Conservation (phyloP, 2,113 vertebrate genomes). For the Mystacornis crossleyi region DNA sequence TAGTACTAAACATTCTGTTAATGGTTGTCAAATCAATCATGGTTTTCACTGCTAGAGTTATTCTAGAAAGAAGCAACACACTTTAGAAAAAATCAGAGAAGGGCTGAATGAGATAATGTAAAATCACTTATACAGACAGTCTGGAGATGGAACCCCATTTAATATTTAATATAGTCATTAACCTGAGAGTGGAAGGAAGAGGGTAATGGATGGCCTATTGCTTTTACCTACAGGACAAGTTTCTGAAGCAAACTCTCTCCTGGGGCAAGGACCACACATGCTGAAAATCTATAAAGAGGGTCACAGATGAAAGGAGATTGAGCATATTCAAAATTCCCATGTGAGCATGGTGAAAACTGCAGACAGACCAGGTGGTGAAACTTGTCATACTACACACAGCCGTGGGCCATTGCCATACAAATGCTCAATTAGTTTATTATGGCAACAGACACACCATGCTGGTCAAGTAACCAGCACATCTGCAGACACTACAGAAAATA, state of each 20-base stretch:
- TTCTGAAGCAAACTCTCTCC: slow-evolving; percentile 57
- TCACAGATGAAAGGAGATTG: slow-evolving; percentile 67
- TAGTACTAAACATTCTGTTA: slow-evolving; percentile 74
- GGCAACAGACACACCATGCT: slow-evolving; percentile 64
- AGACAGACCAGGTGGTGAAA: background rate
- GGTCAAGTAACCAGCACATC: slow-evolving; percentile 30
- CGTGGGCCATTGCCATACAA: slow-evolving; percentile 2
- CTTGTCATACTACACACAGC: background rate
- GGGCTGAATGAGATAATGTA: slow-evolving; percentile 76
- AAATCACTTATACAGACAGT: slow-evolving; percentile 75
- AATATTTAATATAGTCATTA: slow-evolving; percentile 85
- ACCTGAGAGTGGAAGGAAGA: slow-evolving; percentile 68
- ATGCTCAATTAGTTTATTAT: slow-evolving; percentile 72
- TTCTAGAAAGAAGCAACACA: slow-evolving; percentile 72
- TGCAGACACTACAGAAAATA: slow-evolving; percentile 58
- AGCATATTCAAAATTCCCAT: slow-evolving; percentile 52
- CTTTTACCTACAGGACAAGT: slow-evolving; percentile 63
- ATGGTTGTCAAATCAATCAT: slow-evolving; percentile 77
- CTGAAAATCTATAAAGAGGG: slow-evolving; percentile 67
- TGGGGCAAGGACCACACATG: slow-evolving; percentile 59
- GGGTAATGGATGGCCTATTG: slow-evolving; percentile 72
- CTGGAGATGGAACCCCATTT: slow-evolving; percentile 69
- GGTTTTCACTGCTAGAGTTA: slow-evolving; percentile 70
- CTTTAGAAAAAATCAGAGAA: slow-evolving; percentile 78
- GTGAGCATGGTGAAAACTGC: background rate